Base-by-base conservation (phyloP, 2,888 invertebrate genomes). In the Deilephila porcellus region DNA sequence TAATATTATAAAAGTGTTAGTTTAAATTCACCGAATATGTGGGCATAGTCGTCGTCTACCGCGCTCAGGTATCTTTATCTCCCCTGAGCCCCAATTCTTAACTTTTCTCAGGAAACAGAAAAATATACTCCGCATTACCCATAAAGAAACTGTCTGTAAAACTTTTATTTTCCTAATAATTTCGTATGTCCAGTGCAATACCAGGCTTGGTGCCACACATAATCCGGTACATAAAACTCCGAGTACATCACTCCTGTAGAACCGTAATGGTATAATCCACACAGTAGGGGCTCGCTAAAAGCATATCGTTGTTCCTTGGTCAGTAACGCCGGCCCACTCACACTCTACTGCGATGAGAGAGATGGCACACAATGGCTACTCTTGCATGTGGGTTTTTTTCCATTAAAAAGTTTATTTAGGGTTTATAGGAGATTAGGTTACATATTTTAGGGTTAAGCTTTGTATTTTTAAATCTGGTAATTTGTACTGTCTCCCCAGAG, bases 201-300 rank as follows among this genome's bases (percentile, higher is more conserved):
- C 4, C 19, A 56, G 56, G 5, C 56, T n/a, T 0, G 52, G 3
- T 8, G 53, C 19, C 53, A 1, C 67, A 67, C 67, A 67, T 67
- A 67, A 67, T 67, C 67, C 52, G 20, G 20, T 25, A 67, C 67
- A 67, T 67, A 67, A 67, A 67, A 52, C 25, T n/a, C 14, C 5
- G 45, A 45, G 52, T 67, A 67, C 52, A 71, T 71, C 32, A n/a
- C n/a, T 56, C 56, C 7, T 29, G 56, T 32, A 59, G 53, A 63
- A 63, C 52, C 72, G 77, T 78, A 73, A 73, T 67, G 72, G 29
- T 37, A 73, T 76, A 78, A 79, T 80, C 76, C 75, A 76, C 76
- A 74, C 71, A 78, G 77, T 75, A 76, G 72, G 76, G 80, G 60
- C 70, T 74, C 71, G 75, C 74, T 81, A 77, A 81, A 78, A 81